Percentiles rank a stretch among this genome's conserved stretches.
Conservation (phyloP, 1,140 invertebrate genomes). For the Cyclargus thomasi region DNA sequence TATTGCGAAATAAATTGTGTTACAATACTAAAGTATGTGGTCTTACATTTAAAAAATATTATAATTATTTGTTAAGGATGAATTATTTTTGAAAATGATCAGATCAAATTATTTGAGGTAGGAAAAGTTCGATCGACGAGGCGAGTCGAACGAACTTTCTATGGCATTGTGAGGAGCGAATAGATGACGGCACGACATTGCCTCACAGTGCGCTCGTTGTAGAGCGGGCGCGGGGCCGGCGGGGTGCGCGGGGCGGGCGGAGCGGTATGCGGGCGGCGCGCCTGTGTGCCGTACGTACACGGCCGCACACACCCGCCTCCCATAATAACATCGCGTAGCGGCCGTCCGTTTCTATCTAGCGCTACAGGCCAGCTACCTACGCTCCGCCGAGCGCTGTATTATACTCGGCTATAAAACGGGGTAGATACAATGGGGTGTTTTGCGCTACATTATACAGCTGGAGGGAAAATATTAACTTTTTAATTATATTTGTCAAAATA, state of each 20-base stretch:
- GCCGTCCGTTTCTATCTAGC: constrained; percentile 60
- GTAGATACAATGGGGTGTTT: constrained; percentile 57
- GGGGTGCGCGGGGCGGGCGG: constrained; percentile 29
- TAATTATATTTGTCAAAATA: constrained; percentile 9
- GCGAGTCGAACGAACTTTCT: constrained; percentile 69
- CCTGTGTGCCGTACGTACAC: constrained; percentile 47
- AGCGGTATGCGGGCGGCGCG: constrained; percentile 29
- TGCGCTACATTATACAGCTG: constrained; percentile 30
- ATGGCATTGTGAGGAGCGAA: constrained; percentile 69
- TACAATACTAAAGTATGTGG: too few species aligned
- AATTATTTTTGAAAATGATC: constrained; percentile 17
- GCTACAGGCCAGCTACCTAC: constrained; percentile 60
- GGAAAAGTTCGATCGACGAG: constrained; percentile 63
- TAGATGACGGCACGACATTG: constrained; percentile 66
- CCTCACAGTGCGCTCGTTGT: constrained; percentile 60
- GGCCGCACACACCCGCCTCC: constrained; percentile 41
- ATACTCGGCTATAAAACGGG: constrained; percentile 58
- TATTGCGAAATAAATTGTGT: too few species aligned
- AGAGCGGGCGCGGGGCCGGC: constrained; percentile 36
- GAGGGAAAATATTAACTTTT: neutral
- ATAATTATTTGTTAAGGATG: neutral
- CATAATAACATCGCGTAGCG: constrained; percentile 63
- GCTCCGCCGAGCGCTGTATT: constrained; percentile 52
- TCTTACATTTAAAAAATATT: neutral
- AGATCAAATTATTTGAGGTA: constrained; percentile 42